A percentile compares a stretch with the other conserved stretches of the same genome.
These are phyloP conservation scores for Noctua janthina DNA, from an alignment of 2,888 invertebrate genomes.

Conservation along the genomic window DNA sequence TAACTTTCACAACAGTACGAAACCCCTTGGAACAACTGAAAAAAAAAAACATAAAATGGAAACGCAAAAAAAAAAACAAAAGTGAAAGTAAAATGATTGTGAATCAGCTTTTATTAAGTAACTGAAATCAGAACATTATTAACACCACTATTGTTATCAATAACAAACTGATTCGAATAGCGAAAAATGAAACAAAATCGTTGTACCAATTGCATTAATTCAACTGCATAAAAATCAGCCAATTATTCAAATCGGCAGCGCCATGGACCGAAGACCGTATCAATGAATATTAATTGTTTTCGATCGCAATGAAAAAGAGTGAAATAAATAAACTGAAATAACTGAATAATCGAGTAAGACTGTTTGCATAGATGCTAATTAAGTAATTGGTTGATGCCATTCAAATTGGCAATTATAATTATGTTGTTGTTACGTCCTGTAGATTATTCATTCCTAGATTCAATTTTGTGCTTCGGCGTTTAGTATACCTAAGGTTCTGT, in stretches of 20 bases:
- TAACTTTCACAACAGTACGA: background rate
- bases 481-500: background rate
- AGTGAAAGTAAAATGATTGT: background rate
- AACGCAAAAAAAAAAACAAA: too few relatives aligned
- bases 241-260: slow-evolving; percentile 88
- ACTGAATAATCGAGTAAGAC: slow-evolving; percentile 73
- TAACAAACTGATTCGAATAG: slow-evolving; percentile 70
- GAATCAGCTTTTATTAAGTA: background rate
- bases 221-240: slow-evolving; percentile 90
- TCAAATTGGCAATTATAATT: slow-evolving; percentile 23
- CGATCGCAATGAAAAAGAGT: slow-evolving; percentile 77
- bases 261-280: slow-evolving; percentile 85
- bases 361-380: slow-evolving; percentile 60
- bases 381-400: slow-evolving; percentile 63
- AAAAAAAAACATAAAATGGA: too few relatives aligned
- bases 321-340: slow-evolving; percentile 73
- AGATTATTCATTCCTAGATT: background rate
- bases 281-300: slow-evolving; percentile 89
- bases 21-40: background rate
- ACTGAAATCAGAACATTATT: slow-evolving; percentile 35
- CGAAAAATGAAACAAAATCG: slow-evolving; percentile 80
- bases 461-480: background rate
- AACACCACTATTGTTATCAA: slow-evolving; percentile 53
- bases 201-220: slow-evolving; percentile 88
- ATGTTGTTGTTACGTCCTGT: slow-evolving; percentile 2